phyloP scores from a whole-genome alignment of 2,888 invertebrate species.

The Empis livida region DNA sequence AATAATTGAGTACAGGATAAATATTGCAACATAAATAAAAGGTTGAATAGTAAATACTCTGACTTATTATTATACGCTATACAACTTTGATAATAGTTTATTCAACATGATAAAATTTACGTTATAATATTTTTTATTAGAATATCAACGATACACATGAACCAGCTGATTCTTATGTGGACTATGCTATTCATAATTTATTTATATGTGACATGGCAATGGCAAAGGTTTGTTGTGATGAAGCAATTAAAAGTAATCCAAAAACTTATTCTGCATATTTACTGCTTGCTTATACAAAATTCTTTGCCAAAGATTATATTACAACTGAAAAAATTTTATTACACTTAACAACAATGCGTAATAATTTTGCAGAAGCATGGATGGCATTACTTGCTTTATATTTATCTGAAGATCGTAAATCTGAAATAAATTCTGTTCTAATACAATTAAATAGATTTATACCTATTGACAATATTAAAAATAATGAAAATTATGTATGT shows the following conservation, averaged over 20 bases:
- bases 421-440: not conserved
- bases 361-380: conserved; percentile 8
- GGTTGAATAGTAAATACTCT: too few species aligned
- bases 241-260: conserved; percentile 3
- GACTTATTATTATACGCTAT: too few species aligned
- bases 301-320: conserved; percentile 1
- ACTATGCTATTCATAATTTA: conserved; percentile 6
- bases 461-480: not conserved
- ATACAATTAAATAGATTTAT: not conserved
- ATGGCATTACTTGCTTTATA: conserved; percentile 1
- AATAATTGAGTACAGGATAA: too few species aligned
- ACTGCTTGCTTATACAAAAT: conserved; percentile 6
- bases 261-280: conserved; percentile 1
- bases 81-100: too few species aligned
- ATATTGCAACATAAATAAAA: too few species aligned
- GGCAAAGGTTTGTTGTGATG: conserved; percentile 5
- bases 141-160: conserved; percentile 5
- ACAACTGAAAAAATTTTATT: conserved; percentile 3
- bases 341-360: not conserved
- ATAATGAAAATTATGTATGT: not conserved
- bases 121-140: conserved; percentile 3
- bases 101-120: too few species aligned
- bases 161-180: not conserved
- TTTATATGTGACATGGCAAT: conserved; percentile 1
- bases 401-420: not conserved